Evolutionary conservation across 2,888 invertebrate genomes (phyloP).

Genomic region (Silvanus unidentatus): DNA sequence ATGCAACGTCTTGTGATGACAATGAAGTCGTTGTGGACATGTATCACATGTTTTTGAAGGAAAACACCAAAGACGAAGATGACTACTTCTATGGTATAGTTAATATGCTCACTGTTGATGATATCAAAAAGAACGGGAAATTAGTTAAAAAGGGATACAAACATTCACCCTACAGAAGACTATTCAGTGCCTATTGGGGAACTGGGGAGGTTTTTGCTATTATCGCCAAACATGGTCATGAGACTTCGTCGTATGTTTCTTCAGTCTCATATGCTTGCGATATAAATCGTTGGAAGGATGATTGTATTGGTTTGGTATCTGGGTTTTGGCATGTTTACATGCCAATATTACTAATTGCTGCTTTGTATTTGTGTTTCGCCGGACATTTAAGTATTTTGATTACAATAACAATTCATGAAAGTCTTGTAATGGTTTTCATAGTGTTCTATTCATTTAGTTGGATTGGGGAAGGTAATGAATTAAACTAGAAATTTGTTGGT

Average conservation of each 20-base stretch:
- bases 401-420: slow-evolving; percentile 41
- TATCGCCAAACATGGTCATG: slow-evolving; percentile 46
- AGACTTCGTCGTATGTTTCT: slow-evolving; percentile 63
- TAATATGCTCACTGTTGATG: slow-evolving; percentile 56
- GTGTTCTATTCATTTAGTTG: too few relatives aligned
- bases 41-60: slow-evolving; percentile 59
- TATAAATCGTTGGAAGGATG: slow-evolving; percentile 44
- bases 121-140: slow-evolving; percentile 49
- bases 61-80: slow-evolving; percentile 50
- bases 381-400: too few relatives aligned
- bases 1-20: slow-evolving; percentile 39
- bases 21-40: slow-evolving; percentile 48
- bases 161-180: slow-evolving; percentile 35
- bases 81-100: slow-evolving; percentile 57
- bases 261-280: slow-evolving; percentile 61
- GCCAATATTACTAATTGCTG: too few relatives aligned
- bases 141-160: slow-evolving; percentile 9
- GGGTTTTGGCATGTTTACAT: slow-evolving; percentile 44
- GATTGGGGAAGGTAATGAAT: too few relatives aligned
- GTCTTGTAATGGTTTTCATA: slow-evolving; percentile 44
- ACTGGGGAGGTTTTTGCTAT: slow-evolving; percentile 57
- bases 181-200: slow-evolving; percentile 57
- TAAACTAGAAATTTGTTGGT: too few relatives aligned
- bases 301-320: slow-evolving; percentile 53
- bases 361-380: too few relatives aligned